These are phyloP conservation scores for Sebastes hopkinsi DNA, from an alignment of 2,797 vertebrate genomes.

Conservation along the genomic window DNA sequence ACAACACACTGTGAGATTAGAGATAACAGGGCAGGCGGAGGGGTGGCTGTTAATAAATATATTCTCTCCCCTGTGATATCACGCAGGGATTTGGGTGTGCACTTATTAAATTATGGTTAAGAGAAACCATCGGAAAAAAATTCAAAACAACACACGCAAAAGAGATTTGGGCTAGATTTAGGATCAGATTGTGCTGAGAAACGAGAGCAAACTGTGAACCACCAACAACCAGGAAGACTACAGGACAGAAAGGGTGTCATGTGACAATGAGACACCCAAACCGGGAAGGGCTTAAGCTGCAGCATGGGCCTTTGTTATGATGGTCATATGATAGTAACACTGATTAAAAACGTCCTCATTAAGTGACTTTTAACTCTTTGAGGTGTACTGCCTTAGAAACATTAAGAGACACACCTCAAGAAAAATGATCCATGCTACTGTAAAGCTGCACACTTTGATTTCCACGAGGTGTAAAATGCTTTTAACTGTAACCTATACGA, in stretches of 20 bases:
- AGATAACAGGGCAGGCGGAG: slow-evolving; percentile 36
- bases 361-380: slow-evolving; percentile 33
- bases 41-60: slow-evolving; percentile 24
- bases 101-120: slow-evolving; percentile 10
- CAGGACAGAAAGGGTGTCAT: slow-evolving; percentile 50
- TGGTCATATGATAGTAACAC: slow-evolving; percentile 46
- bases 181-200: slow-evolving; percentile 37
- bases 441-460: slow-evolving; percentile 50
- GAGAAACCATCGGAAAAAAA: not conserved
- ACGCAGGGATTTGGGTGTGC: slow-evolving; percentile 33
- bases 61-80: slow-evolving; percentile 24
- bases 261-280: slow-evolving; percentile 55
- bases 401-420: slow-evolving; percentile 24
- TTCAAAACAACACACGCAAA: slow-evolving; percentile 26
- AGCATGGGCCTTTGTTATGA: slow-evolving; percentile 51
- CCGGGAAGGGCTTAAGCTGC: slow-evolving; percentile 55
- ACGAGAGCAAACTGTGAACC: slow-evolving; percentile 40
- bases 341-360: slow-evolving; percentile 33
- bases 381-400: slow-evolving; percentile 39
- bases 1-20: slow-evolving; percentile 50
- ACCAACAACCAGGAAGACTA: slow-evolving; percentile 71
- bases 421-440: slow-evolving; percentile 55
- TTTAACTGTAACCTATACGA: slow-evolving; percentile 5
- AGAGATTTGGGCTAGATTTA: slow-evolving; percentile 10
- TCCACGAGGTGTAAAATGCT: slow-evolving; percentile 29